phyloP scores from a whole-genome alignment of 2,797 vertebrate species.

The Sylvia borin region DNA sequence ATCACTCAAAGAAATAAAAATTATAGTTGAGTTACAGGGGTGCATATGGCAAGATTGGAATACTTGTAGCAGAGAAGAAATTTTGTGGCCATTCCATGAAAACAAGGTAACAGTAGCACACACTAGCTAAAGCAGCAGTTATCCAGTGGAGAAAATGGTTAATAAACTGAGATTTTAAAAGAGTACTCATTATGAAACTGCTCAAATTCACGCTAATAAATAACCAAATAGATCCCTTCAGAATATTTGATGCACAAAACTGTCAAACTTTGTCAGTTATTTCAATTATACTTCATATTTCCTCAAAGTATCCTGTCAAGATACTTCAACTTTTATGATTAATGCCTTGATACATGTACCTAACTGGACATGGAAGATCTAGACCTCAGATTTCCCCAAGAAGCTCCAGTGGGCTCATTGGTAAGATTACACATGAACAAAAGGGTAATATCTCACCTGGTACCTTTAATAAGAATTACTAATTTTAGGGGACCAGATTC shows the following conservation, averaged over 20 bases:
- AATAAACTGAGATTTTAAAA: background rate
- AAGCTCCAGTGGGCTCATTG: background rate
- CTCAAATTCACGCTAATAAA: background rate
- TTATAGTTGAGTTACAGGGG: background rate
- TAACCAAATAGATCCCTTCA: background rate
- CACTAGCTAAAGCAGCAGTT: background rate
- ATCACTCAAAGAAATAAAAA: background rate
- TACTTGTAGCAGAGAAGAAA: background rate
- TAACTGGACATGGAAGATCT: background rate
- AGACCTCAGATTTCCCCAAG: background rate
- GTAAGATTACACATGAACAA: background rate
- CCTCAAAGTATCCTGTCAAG: background rate
- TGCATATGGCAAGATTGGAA: background rate
- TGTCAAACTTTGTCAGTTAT: background rate
- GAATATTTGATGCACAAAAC: background rate
- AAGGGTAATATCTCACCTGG: background rate
- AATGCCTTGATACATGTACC: rapidly evolving
- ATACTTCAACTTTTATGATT: background rate
- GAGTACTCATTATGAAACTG: background rate
- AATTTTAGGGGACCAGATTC: background rate
- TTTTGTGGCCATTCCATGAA: background rate
- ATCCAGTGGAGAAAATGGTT: background rate
- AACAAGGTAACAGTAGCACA: background rate
- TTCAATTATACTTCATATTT: background rate
- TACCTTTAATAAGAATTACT: background rate